Evolutionary conservation across 2,113 vertebrate genomes (phyloP), one percentile per base, ranked within the genome.

Genomic region (Nothocercus julius): DNA sequence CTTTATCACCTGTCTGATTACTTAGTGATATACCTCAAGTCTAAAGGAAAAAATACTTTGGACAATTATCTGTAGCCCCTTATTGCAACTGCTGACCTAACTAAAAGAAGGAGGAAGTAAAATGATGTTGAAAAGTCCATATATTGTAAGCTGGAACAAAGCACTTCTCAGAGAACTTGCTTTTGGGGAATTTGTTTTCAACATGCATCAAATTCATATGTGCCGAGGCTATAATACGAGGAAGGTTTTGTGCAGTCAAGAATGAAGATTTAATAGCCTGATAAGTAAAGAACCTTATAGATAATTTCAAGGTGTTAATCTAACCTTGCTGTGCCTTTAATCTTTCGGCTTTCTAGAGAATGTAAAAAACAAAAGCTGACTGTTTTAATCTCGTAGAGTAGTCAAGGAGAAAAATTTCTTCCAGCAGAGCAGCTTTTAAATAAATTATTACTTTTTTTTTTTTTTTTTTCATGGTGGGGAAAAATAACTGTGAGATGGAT

Each of bases 381-480:
- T 96, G 64, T 54, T 96, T 86, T 94, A 84, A 64, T 92, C 87
- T 93, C 83, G 49, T 56, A 64, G 76, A 90, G 69, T 69, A 86
- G 66, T 93, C 94, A 85, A 45, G 81, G 90, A 85, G 77, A 96
- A 94, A 93, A 92, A 93, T 32, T 85, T 92, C 86, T 78, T 92
- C 81, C 58, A 81, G 87, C 54, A 92, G 87, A 85, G 42, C 56
- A 36, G 87, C 53, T 90, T 96, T 94, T 96, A 93, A 97, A 96
- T 95, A 96, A 97, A 95, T 97, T 63, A 82, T 93, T 94, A 81
- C 53, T 25, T 93, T 93, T 85, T 74, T 82, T 89, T 85, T 74
- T 82, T 89, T 75, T 93, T 44, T 44, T 75, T 93, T 70, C 9
- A 4, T 91, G 42, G 72, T 92, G 27, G 28, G 76, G 63, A 89